These are phyloP conservation scores for Pangasius mekongensis DNA, from an alignment of 2,797 vertebrate species.

Conservation along the genomic window DNA sequence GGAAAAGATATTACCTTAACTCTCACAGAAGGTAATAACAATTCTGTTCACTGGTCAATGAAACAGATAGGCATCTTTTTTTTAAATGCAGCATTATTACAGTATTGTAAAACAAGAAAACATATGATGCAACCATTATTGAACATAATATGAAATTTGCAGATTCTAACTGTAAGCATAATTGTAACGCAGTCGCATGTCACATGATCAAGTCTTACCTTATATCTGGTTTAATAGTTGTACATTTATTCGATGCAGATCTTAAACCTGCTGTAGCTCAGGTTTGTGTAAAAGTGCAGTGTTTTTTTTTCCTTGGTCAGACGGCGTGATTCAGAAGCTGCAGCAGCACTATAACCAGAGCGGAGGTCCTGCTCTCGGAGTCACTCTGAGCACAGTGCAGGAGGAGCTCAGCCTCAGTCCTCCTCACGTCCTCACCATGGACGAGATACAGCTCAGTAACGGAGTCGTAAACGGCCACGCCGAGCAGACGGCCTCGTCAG, in stretches of 20 bases:
- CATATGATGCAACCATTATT: not conserved
- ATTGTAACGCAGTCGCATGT: not conserved
- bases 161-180: not conserved
- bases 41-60: not conserved
- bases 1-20: not conserved
- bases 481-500: slow-evolving; percentile 73
- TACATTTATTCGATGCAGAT: not conserved
- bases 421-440: slow-evolving; percentile 80
- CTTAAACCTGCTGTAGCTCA: not conserved
- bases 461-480: slow-evolving; percentile 80
- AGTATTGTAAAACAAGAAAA: not conserved
- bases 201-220: not conserved
- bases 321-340: slow-evolving; percentile 86
- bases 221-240: not conserved
- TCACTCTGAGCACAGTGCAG: slow-evolving; percentile 80
- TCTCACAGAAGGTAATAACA: not conserved
- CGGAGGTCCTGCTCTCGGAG: slow-evolving; percentile 70
- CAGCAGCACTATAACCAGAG: slow-evolving; percentile 86
- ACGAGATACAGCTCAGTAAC: slow-evolving; percentile 79
- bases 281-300: not conserved
- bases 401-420: slow-evolving; percentile 83
- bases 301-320: slow-evolving; percentile 66
- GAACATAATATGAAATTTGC: not conserved
- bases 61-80: not conserved
- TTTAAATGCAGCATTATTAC: not conserved